Evolutionary conservation across 2,113 vertebrate species (phyloP), one percentile per base, ranked within the genome.

Genomic region (Agelaius phoeniceus): DNA sequence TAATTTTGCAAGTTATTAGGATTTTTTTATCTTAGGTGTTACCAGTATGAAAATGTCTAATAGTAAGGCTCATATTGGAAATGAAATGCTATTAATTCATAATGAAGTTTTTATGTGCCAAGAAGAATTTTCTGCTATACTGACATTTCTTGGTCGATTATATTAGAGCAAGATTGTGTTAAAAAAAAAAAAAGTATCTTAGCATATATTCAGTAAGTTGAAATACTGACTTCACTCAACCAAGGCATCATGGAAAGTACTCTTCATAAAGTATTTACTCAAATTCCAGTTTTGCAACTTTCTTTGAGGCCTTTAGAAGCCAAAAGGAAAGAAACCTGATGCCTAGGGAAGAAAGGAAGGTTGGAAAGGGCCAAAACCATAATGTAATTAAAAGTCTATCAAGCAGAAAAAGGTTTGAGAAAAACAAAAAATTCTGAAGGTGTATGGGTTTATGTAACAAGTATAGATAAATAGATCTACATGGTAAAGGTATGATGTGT

Each of bases 261-360:
- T 88, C 66, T 81, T 86, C 22, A 43, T 88, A 28, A 63, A 82
- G 51, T 92, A 87, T 95, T 95, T 96, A 77, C 82, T 94, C 87
- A 92, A 79, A 90, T 88, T 93, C 94, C 91, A 94, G 89, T 91
- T 94, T 90, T 84, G 84, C 91, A 90, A 71, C 85, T 94, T 93
- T 78, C 68, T 89, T 73, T 74, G 76, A 77, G 48, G 72, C 48
- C 58, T 95, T 71, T 37, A 63, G 80, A 83, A 87, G 87, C 61
- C 69, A 86, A 85, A 94, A 94, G 80, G 69, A 92, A 92, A 79
- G 94, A 84, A 91, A 95, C 62, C 21, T 12, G 79, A 95, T 91
- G 89, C 39, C 31, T 49, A 35, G 41, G 31, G 37, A 94, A 75
- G 15, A 59, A 59, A 31, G 76, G 44, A 77, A 39, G 10, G 55